phyloP scores from a whole-genome alignment of 2,888 invertebrate species.

The Melanostoma scalare region DNA sequence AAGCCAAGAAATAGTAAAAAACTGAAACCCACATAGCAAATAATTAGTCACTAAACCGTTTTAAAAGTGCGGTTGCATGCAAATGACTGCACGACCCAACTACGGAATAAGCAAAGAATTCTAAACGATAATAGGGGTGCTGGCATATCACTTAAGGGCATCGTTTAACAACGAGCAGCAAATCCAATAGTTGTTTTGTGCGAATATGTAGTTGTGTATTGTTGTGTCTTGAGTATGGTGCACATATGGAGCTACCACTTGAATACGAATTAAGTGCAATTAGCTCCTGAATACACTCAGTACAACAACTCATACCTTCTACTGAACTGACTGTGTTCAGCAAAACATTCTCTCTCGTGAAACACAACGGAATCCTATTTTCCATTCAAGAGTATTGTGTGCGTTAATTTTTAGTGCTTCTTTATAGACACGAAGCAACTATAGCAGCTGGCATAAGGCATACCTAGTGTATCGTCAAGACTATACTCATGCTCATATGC shows the following conservation, averaged over 20 bases:
- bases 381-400: constrained; percentile 23
- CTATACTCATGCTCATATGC: not conserved
- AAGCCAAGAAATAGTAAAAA: not conserved
- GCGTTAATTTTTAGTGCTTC: constrained; percentile 62
- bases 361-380: constrained; percentile 55
- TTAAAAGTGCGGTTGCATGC: constrained; percentile 49
- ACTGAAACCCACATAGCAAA: constrained; percentile 36
- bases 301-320: not conserved
- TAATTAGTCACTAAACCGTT: constrained; percentile 54
- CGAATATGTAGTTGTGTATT: constrained; percentile 10
- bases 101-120: constrained; percentile 37
- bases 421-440: not conserved
- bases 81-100: constrained; percentile 49
- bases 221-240: constrained; percentile 7
- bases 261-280: constrained; percentile 71
- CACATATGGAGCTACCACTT: constrained; percentile 49
- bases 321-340: not conserved
- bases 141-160: constrained; percentile 68
- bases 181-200: constrained; percentile 28
- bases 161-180: constrained; percentile 21
- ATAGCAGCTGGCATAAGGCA: too few species aligned
- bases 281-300: constrained; percentile 44
- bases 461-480: too few species aligned
- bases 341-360: not conserved
- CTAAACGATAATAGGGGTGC: constrained; percentile 49